Evolutionary conservation across 2,113 vertebrate species (phyloP).

Genomic region (Leptosomus discolor): DNA sequence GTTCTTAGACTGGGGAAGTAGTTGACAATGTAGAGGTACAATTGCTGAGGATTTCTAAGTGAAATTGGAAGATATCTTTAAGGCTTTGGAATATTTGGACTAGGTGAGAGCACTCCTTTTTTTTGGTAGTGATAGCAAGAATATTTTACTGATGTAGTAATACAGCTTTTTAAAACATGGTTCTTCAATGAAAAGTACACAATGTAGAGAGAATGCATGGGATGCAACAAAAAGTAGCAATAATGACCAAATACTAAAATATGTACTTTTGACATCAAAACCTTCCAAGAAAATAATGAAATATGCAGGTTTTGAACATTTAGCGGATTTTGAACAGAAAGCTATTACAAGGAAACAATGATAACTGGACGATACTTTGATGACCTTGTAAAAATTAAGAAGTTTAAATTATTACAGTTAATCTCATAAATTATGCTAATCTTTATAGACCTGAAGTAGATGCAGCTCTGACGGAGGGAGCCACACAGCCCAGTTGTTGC

Average conservation of each 20-base stretch:
- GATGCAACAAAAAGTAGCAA: neutral
- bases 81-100: neutral
- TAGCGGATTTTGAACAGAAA: neutral
- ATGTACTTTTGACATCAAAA: neutral
- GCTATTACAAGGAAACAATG: neutral
- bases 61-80: neutral
- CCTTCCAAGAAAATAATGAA: neutral
- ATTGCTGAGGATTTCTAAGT: neutral
- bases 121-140: neutral
- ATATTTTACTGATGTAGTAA: neutral
- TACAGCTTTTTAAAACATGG: neutral
- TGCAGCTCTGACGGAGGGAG: neutral
- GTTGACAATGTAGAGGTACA: neutral
- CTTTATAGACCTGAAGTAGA: neutral
- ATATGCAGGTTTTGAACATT: neutral
- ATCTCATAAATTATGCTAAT: neutral
- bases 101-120: neutral
- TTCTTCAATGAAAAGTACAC: neutral
- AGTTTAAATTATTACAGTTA: neutral
- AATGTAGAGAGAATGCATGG: neutral
- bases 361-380: neutral
- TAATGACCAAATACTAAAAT: neutral
- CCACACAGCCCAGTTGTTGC: neutral
- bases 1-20: neutral
- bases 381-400: neutral